A percentile compares a stretch with the other conserved stretches of the same genome.
Evolutionary conservation across 2,113 vertebrate genomes (phyloP).

Genomic region (Illadopsis cleaveri): DNA sequence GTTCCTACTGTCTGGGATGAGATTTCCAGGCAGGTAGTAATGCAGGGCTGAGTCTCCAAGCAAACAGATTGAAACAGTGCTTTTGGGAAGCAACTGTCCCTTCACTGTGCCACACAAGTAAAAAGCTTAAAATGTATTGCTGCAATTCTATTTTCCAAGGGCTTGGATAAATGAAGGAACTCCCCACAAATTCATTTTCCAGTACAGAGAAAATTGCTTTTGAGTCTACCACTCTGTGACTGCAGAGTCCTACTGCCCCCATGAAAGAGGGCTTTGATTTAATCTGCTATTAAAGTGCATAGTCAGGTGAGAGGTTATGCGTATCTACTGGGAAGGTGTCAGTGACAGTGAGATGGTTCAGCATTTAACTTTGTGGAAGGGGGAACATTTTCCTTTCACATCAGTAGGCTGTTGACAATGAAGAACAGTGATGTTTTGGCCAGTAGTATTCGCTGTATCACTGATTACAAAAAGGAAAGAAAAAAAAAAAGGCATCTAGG

Average conservation of each 20-base stretch:
- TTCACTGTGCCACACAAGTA: neutral
- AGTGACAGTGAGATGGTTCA: neutral
- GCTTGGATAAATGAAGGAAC: neutral
- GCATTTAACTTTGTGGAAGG: neutral
- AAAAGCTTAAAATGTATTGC: neutral
- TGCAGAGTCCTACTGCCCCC: neutral
- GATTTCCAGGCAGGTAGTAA: neutral
- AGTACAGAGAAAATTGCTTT: constrained; percentile 3
- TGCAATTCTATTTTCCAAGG: constrained; percentile 18
- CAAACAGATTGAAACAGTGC: neutral
- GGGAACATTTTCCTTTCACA: neutral
- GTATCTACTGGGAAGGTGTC: neutral
- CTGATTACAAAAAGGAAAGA: neutral
- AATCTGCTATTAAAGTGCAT: neutral
- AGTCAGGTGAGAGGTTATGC: neutral
- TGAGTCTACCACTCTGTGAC: neutral
- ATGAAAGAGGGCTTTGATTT: neutral
- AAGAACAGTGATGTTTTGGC: neutral
- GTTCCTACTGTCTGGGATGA: neutral
- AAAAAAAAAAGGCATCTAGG: neutral
- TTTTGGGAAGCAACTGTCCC: constrained; percentile 10
- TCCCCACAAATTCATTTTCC: constrained; percentile 7
- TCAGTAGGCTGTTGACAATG: neutral
- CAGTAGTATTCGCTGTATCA: neutral
- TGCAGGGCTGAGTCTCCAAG: neutral